Percentiles rank a stretch among this genome's conserved stretches.
Conservation (phyloP, 2,113 vertebrate species). For the Gallinago media region DNA sequence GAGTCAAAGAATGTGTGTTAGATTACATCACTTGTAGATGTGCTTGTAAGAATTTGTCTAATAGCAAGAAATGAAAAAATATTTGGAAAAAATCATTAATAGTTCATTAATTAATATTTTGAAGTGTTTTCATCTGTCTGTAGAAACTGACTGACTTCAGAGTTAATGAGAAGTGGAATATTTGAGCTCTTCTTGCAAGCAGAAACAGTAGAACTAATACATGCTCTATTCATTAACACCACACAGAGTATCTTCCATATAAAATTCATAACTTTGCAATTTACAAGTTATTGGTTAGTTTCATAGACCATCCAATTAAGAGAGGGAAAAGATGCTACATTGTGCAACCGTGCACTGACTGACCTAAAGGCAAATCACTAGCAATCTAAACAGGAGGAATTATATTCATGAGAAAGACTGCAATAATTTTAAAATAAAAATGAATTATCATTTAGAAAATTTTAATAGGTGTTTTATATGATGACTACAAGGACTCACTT, state of each 20-base stretch:
- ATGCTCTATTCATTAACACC: neutral
- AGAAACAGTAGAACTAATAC: neutral
- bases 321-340: neutral
- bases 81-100: neutral
- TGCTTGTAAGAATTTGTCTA: neutral
- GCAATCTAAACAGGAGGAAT: neutral
- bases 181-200: neutral
- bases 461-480: neutral
- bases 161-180: neutral
- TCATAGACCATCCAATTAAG: neutral
- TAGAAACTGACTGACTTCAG: neutral
- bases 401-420: neutral
- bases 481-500: neutral
- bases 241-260: neutral
- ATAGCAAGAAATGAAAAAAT: neutral
- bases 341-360: neutral
- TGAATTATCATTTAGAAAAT: neutral
- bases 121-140: neutral
- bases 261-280: neutral
- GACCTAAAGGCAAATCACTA: neutral
- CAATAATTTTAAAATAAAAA: neutral
- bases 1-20: neutral
- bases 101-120: neutral
- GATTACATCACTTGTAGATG: neutral
- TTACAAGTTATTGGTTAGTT: neutral